Evolutionary conservation across 1,140 invertebrate genomes (phyloP).

Genomic region (Acromyrmex charruanus): DNA sequence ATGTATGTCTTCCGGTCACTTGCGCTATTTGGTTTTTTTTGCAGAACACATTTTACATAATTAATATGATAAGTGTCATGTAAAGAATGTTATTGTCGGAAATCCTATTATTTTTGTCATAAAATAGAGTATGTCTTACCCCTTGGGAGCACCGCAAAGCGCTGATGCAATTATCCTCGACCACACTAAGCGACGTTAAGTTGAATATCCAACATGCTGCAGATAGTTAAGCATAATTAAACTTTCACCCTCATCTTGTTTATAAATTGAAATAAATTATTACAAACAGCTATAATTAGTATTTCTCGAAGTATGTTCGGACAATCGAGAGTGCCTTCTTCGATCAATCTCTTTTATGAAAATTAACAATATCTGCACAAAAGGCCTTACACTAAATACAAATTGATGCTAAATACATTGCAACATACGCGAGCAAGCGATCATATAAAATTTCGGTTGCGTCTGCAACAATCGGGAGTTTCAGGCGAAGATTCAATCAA

Average conservation of each 20-base stretch:
- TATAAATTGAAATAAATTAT: conserved; percentile 48
- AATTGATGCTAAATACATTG: not conserved
- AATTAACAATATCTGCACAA: not conserved
- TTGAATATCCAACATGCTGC: conserved; percentile 31
- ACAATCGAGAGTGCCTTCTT: not conserved
- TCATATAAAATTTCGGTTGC: conserved; percentile 43
- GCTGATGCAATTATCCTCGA: conserved; percentile 32
- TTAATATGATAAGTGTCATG: conserved; percentile 7
- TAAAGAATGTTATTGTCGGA: not conserved
- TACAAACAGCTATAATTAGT: not conserved
- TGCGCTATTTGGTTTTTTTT: not conserved
- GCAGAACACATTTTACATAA: not conserved
- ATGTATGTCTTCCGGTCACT: not conserved
- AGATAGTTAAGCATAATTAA: conserved; percentile 43
- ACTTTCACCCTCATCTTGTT: conserved; percentile 34
- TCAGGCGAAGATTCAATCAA: conserved; percentile 65
- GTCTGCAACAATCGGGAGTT: conserved; percentile 62
- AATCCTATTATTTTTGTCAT: conserved; percentile 36
- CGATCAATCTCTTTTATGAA: not conserved
- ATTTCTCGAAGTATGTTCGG: not conserved
- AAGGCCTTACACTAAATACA: not conserved
- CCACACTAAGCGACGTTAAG: not conserved
- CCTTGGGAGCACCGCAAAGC: not conserved
- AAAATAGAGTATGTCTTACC: not conserved
- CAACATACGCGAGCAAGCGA: conserved; percentile 15